phyloP scores from a whole-genome alignment of 2,888 invertebrate genomes.

The Augiades crinisus region DNA sequence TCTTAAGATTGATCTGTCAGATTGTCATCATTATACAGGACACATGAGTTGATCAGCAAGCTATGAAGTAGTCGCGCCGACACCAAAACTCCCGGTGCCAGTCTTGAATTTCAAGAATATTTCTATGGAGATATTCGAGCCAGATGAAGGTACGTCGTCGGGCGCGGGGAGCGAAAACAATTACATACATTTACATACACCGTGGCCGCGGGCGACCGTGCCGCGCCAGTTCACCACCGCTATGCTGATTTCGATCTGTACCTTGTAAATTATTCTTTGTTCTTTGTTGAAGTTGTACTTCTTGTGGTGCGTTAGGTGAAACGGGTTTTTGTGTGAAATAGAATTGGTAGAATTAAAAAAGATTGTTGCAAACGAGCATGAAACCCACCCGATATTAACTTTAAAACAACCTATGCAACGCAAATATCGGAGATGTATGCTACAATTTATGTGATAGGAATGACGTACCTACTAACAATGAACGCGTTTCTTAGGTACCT shows the following conservation, averaged over 20 bases:
- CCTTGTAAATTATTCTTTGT: neutral
- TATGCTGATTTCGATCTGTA: conserved; percentile 13
- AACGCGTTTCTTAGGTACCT: no score
- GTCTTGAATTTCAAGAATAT: conserved; percentile 4
- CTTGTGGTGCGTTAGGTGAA: no score
- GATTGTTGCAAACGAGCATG: no score
- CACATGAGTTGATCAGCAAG: neutral
- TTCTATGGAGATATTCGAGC: conserved; percentile 9
- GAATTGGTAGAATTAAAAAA: no score
- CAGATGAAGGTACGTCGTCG: conserved; percentile 8
- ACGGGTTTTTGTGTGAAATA: no score
- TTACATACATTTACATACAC: conserved; percentile 41
- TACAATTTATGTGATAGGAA: no score
- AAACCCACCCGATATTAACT: no score
- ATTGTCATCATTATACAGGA: neutral
- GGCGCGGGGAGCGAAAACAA: conserved; percentile 36
- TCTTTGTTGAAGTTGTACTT: no score
- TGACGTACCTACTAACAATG: no score
- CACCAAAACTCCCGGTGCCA: neutral
- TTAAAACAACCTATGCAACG: no score
- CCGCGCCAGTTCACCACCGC: neutral
- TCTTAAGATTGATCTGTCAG: no score
- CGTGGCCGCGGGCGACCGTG: conserved; percentile 26
- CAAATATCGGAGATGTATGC: no score
- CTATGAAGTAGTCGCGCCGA: neutral